A percentile compares a stretch with the other conserved stretches of the same genome.
These are phyloP conservation scores for Tenthredo notha DNA, from an alignment of 2,888 invertebrate species.

Conservation along the genomic window DNA sequence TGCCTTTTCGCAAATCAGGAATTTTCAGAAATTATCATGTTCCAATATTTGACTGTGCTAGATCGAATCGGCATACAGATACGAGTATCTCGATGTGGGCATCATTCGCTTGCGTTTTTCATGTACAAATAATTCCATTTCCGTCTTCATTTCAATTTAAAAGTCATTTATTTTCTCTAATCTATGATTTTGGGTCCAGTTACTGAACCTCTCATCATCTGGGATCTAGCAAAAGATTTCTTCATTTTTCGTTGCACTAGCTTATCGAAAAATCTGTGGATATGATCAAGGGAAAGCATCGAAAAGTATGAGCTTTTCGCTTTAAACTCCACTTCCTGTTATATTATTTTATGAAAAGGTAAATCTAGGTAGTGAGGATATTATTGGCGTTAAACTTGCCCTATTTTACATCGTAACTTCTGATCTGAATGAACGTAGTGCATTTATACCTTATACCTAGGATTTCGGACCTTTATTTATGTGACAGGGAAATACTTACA, in stretches of 20 bases:
- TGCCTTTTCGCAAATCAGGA: neutral
- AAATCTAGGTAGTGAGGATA: neutral
- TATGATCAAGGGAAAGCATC: neutral
- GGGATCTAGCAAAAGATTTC: neutral
- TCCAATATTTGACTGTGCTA: neutral
- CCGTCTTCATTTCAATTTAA: too few species aligned
- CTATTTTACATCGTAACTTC: neutral
- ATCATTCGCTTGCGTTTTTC: too few species aligned
- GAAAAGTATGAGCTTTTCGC: neutral
- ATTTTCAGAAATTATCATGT: neutral
- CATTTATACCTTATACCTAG: neutral
- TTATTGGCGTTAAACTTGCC: neutral
- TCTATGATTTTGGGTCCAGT: neutral
- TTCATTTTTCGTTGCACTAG: too few species aligned
- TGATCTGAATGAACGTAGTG: neutral
- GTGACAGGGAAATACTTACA: conserved; percentile 11
- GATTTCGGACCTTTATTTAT: neutral
- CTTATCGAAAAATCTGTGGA: too few species aligned
- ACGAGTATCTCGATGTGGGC: too few species aligned
- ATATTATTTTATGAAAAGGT: neutral
- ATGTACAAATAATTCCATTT: too few species aligned
- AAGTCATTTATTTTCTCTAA: too few species aligned
- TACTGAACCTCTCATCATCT: neutral
- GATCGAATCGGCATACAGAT: neutral
- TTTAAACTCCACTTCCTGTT: neutral